A percentile compares a stretch with the other conserved stretches of the same genome.
Evolutionary conservation across 92 coral and sea anemone genomes (phyloP).

Genomic region (Parazoanthus atlanticus): DNA sequence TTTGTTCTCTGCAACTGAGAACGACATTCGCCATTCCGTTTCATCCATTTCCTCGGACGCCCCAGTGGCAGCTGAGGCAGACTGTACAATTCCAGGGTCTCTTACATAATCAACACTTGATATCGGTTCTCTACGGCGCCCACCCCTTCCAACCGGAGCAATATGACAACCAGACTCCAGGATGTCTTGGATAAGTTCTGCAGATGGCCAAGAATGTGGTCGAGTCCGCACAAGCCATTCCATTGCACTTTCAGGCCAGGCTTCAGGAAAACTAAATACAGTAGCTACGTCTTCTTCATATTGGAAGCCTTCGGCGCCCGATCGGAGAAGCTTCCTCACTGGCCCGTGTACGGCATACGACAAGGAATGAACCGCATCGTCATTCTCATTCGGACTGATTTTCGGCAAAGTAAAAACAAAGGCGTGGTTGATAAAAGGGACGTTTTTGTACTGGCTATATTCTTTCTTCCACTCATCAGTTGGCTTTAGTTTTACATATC

Average conservation of each 20-base stretch:
- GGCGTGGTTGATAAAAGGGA: slow-evolving; percentile 55
- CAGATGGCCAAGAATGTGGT: slow-evolving; percentile 73
- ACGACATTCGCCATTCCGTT: slow-evolving; percentile 30
- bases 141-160: slow-evolving; percentile 79
- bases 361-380: not conserved
- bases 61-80: not conserved
- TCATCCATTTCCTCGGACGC: slow-evolving; percentile 15
- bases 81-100: slow-evolving; percentile 40
- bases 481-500: slow-evolving; percentile 63
- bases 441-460: slow-evolving; percentile 56
- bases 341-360: slow-evolving; percentile 66
- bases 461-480: slow-evolving; percentile 73
- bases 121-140: slow-evolving; percentile 60
- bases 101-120: slow-evolving; percentile 35
- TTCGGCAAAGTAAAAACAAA: not conserved
- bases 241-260: slow-evolving; percentile 85
- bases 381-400: not conserved
- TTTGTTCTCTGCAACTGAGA: slow-evolving; percentile 25
- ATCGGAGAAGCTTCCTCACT: slow-evolving; percentile 59
- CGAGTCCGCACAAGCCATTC: slow-evolving; percentile 80
- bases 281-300: slow-evolving; percentile 61
- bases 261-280: slow-evolving; percentile 63
- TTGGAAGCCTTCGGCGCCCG: not conserved
- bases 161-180: slow-evolving; percentile 75
- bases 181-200: slow-evolving; percentile 70